These are phyloP conservation scores for Neodiprion pinetum DNA, from an alignment of 1,140 invertebrate genomes.

Conservation along the genomic window DNA sequence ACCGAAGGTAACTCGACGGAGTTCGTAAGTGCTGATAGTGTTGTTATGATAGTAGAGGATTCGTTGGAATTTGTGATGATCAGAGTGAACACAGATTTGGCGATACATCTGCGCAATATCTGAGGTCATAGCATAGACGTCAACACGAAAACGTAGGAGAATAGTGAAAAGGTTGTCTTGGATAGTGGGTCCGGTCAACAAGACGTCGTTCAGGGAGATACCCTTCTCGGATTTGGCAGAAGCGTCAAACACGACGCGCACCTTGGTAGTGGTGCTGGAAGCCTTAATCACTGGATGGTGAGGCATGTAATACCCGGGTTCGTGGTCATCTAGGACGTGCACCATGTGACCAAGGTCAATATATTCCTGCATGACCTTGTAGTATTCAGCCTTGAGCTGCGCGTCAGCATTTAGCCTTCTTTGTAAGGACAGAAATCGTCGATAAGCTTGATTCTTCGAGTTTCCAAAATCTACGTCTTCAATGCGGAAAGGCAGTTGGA, in stretches of 20 bases:
- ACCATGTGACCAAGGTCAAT: constrained; percentile 34
- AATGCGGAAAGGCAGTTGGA: constrained; percentile 29
- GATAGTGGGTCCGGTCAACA: constrained; percentile 40
- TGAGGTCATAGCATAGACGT: constrained; percentile 9
- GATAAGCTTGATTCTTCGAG: constrained; percentile 23
- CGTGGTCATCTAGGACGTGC: not conserved
- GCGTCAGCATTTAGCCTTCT: constrained; percentile 23
- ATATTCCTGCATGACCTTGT: constrained; percentile 40
- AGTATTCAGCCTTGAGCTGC: constrained; percentile 28
- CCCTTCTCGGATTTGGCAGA: constrained; percentile 17
- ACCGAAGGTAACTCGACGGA: constrained; percentile 1
- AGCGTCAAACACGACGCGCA: constrained; percentile 47
- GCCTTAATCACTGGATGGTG: constrained; percentile 39
- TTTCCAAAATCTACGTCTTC: constrained; percentile 20
- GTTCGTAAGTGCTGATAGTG: constrained; percentile 6
- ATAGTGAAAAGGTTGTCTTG: constrained; percentile 34
- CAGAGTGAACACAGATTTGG: constrained; percentile 11
- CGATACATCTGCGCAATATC: constrained; percentile 20
- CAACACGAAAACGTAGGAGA: constrained; percentile 30
- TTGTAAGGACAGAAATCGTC: constrained; percentile 30
- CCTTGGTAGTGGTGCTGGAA: constrained; percentile 34
- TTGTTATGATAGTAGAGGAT: constrained; percentile 27
- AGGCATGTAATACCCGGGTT: constrained; percentile 32
- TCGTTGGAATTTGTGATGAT: constrained; percentile 24
- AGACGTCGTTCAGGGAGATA: not conserved